Percentiles rank a stretch among this genome's conserved stretches.
These are phyloP conservation scores for Chloropsis hardwickii DNA, from an alignment of 2,113 vertebrate species.

Conservation along the genomic window DNA sequence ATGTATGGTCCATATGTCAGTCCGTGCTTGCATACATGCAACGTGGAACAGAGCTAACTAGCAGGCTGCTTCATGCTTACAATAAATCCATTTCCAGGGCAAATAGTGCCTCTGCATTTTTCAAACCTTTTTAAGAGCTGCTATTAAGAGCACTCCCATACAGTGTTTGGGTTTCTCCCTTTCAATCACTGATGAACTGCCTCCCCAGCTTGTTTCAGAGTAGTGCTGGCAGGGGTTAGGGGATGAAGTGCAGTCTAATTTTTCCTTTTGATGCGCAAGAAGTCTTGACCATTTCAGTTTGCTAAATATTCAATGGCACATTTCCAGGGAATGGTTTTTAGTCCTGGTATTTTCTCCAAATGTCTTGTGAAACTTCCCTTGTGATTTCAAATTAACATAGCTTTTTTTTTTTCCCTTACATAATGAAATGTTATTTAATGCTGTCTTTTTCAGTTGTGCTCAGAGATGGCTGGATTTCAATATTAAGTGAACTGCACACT, in stretches of 20 bases:
- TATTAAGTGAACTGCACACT: neutral
- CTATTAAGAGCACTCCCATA: neutral
- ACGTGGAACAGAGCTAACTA: neutral
- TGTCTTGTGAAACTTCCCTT: neutral
- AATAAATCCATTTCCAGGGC: neutral
- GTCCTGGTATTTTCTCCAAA: neutral
- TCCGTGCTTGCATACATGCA: neutral
- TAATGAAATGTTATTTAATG: neutral
- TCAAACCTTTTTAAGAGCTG: neutral
- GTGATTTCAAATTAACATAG: constrained; percentile 2
- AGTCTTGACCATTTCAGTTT: neutral
- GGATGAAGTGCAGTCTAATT: neutral
- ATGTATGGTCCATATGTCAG: neutral
- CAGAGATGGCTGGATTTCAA: neutral
- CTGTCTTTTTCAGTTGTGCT: neutral
- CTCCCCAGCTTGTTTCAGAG: neutral
- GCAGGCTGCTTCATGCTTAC: neutral
- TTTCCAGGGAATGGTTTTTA: neutral
- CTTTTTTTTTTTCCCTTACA: neutral
- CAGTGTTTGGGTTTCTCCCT: neutral
- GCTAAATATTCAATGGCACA: neutral
- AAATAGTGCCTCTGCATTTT: neutral
- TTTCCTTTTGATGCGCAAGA: neutral
- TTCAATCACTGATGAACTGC: neutral
- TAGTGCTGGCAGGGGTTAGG: neutral